Percentiles rank a stretch among this genome's conserved stretches.
phyloP scores from a whole-genome alignment of 2,113 vertebrate genomes.

The Rousettus leschenaultii region DNA sequence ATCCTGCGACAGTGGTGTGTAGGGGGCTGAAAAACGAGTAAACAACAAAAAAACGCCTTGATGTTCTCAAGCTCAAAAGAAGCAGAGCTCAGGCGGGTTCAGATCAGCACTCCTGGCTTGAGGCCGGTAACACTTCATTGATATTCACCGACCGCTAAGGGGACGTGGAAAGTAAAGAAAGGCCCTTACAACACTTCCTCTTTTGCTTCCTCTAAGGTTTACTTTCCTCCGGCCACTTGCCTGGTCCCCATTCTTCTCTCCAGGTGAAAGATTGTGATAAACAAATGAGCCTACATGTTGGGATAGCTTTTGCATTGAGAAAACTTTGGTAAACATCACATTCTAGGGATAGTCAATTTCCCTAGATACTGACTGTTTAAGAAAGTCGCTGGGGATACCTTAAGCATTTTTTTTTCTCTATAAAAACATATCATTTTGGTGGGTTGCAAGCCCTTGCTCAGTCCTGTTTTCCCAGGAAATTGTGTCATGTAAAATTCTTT shows the following conservation, averaged over 20 bases:
- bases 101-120: not conserved
- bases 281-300: constrained; percentile 28
- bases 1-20: constrained; percentile 49
- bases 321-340: constrained; percentile 45
- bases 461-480: not conserved
- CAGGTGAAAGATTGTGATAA: not conserved
- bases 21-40: constrained; percentile 56
- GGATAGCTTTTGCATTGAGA: constrained; percentile 49
- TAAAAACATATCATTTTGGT: not conserved
- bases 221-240: not conserved
- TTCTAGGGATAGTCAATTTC: constrained; percentile 48
- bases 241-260: not conserved
- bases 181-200: not conserved
- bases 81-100: not conserved
- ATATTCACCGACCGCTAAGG: not conserved
- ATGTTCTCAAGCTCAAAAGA: constrained; percentile 48
- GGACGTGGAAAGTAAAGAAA: not conserved
- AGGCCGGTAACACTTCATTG: not conserved
- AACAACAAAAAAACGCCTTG: constrained; percentile 71
- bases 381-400: not conserved
- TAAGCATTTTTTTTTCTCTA: not conserved
- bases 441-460: not conserved
- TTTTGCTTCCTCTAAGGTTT: not conserved
- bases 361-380: not conserved
- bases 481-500: not conserved